Conservation (phyloP, 2,113 vertebrate species). For the Rhizomys pruinosus region DNA sequence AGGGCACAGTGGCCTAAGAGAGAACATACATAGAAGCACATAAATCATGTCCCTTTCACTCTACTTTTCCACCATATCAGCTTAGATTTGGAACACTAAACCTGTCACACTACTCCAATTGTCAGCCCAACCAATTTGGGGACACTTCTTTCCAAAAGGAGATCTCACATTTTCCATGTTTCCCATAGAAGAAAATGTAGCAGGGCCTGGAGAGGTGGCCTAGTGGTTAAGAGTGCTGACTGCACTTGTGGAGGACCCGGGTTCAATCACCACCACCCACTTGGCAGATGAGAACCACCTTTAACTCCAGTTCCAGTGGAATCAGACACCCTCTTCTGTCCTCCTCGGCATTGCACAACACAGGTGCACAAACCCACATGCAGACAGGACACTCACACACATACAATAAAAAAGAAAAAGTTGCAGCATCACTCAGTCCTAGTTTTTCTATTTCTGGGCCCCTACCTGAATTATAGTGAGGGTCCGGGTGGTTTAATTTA, state of each 20-base stretch:
- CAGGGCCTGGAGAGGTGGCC: too few relatives aligned
- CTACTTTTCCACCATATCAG: not conserved
- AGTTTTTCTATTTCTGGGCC: conserved; percentile 39
- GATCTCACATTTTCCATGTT: not conserved
- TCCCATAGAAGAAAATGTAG: conserved; percentile 40
- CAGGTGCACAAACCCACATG: too few relatives aligned
- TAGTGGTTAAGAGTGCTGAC: too few relatives aligned
- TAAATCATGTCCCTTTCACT: conserved; percentile 47
- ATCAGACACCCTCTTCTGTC: too few relatives aligned
- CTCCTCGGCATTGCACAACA: too few relatives aligned
- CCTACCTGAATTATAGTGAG: conserved; percentile 46
- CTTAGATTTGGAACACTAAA: not conserved
- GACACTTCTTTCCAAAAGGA: conserved; percentile 44
- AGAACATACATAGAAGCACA: conserved; percentile 75
- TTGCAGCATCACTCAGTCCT: conserved; percentile 40
- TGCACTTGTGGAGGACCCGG: too few relatives aligned
- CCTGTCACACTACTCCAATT: not conserved
- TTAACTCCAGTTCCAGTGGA: too few relatives aligned
- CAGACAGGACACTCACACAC: too few relatives aligned
- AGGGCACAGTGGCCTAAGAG: conserved; percentile 66
- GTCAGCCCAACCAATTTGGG: conserved; percentile 4
- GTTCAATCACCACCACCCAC: too few relatives aligned
- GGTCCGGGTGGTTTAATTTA: conserved; percentile 38
- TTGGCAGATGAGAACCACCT: too few relatives aligned
- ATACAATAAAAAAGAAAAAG: too few relatives aligned